Evolutionary conservation across 2,888 invertebrate species (phyloP).

Genomic region (Pachydiplax longipennis): DNA sequence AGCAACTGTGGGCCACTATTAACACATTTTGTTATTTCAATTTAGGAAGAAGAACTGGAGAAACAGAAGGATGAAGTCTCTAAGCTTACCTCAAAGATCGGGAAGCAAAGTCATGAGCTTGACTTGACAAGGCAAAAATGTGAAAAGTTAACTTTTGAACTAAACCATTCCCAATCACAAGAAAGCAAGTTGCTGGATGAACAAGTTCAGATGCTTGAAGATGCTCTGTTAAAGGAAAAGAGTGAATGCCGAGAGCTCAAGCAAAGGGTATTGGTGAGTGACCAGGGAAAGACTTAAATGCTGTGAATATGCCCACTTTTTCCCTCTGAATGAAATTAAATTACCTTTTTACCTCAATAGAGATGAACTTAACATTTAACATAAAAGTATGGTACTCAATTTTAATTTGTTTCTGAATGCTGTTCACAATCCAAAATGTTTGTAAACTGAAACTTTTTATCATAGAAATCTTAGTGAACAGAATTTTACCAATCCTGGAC

Average conservation of each 20-base stretch:
- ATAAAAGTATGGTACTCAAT: too few species aligned
- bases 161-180: not conserved
- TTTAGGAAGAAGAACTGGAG: not conserved
- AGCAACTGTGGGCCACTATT: not conserved
- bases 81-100: not conserved
- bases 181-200: not conserved
- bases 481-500: too few species aligned
- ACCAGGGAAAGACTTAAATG: not conserved
- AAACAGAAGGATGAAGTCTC: not conserved
- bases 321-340: not conserved
- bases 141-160: not conserved
- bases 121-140: slow-evolving; percentile 5
- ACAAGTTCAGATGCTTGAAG: slow-evolving; percentile 52
- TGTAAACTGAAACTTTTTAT: too few species aligned
- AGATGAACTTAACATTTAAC: too few species aligned
- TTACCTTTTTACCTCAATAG: not conserved
- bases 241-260: not conserved
- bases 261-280: not conserved
- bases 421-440: too few species aligned
- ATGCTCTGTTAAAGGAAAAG: not conserved
- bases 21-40: not conserved
- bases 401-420: too few species aligned
- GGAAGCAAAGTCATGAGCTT: slow-evolving; percentile 39
- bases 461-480: too few species aligned
- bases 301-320: not conserved